phyloP scores from a whole-genome alignment of 2,888 invertebrate genomes.

The Agonopterix heracliana region DNA sequence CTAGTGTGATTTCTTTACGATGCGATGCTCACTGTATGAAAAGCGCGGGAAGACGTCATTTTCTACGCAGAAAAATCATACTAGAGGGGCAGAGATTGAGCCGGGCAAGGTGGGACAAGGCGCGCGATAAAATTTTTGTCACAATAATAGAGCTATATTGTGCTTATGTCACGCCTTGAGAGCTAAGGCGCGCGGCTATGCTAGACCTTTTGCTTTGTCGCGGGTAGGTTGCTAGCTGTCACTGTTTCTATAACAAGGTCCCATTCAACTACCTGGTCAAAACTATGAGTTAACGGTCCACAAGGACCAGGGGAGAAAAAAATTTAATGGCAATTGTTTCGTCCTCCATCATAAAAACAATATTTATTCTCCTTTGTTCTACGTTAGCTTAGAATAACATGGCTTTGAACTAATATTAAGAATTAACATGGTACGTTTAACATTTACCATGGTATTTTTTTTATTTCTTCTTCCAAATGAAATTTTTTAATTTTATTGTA shows the following conservation, averaged over 20 bases:
- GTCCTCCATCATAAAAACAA: constrained; percentile 42
- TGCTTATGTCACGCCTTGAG: too few species aligned
- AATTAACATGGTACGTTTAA: neutral
- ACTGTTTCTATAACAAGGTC: neutral
- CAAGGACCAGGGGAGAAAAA: constrained; percentile 40
- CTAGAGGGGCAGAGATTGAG: too few species aligned
- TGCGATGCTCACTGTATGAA: too few species aligned
- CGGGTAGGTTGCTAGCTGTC: neutral
- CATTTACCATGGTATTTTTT: neutral
- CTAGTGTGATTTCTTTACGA: too few species aligned
- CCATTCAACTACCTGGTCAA: constrained; percentile 37
- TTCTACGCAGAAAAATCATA: too few species aligned
- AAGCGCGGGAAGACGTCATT: too few species aligned
- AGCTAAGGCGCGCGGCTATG: too few species aligned
- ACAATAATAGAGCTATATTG: too few species aligned
- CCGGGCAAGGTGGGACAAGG: too few species aligned
- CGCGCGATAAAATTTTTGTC: too few species aligned
- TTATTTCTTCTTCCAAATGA: too few species aligned
- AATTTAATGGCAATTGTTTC: constrained; percentile 47
- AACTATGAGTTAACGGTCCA: constrained; percentile 36
- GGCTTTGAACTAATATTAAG: neutral
- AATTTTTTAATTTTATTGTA: too few species aligned
- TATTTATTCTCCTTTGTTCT: constrained; percentile 50
- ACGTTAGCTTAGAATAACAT: neutral
- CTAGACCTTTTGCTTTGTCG: neutral